These are phyloP conservation scores for Drosophila sucinea DNA, from an alignment of 1,140 invertebrate species.

Conservation along the genomic window DNA sequence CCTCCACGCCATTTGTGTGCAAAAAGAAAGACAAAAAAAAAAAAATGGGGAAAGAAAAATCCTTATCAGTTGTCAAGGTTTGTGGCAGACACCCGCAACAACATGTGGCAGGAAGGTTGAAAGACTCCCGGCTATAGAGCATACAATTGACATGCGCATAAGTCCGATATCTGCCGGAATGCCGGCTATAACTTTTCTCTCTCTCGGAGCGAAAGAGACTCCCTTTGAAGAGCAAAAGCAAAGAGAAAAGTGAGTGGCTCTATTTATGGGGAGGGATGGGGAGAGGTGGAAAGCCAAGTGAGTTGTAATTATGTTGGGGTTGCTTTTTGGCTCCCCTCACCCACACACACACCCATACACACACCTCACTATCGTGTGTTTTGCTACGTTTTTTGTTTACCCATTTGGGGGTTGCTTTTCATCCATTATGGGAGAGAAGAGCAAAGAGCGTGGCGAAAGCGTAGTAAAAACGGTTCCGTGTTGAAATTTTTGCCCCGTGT, in stretches of 20 bases:
- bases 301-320: conserved; percentile 64
- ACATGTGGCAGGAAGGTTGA: conserved; percentile 78
- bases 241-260: conserved; percentile 43
- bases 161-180: conserved; percentile 60
- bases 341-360: neutral
- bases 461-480: conserved; percentile 64
- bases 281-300: neutral
- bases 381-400: conserved; percentile 40
- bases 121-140: conserved; percentile 45
- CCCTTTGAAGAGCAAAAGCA: conserved; percentile 10
- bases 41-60: conserved; percentile 37
- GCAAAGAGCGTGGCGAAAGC: conserved; percentile 45
- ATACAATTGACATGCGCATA: conserved; percentile 35
- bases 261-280: neutral
- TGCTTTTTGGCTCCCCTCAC: conserved; percentile 41
- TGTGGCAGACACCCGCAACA: conserved; percentile 58
- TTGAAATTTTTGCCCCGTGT: conserved; percentile 51
- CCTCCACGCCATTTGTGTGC: conserved; percentile 28
- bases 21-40: conserved; percentile 25
- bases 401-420: conserved; percentile 58
- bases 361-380: neutral
- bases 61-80: conserved; percentile 81
- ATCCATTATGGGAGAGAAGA: conserved; percentile 35
- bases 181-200: conserved; percentile 42
- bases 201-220: neutral